These are phyloP conservation scores for Linyphia triangularis DNA, from an alignment of 2,888 invertebrate species.

Conservation along the genomic window DNA sequence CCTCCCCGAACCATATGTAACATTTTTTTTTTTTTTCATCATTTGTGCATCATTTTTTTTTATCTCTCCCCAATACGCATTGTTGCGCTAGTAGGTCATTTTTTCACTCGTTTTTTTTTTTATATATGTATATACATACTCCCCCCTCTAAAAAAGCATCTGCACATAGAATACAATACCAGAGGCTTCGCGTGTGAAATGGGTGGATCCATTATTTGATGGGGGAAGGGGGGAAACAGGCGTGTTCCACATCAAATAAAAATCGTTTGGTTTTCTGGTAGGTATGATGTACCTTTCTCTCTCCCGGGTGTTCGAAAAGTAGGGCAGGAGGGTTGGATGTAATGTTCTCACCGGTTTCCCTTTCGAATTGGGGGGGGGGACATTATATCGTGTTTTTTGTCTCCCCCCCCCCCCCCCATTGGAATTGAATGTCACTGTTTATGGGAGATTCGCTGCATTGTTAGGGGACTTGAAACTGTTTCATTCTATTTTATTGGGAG, in stretches of 20 bases:
- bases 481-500: too few species aligned
- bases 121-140: background rate
- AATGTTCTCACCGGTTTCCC: slow-evolving; percentile 57
- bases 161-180: slow-evolving; percentile 15
- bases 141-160: slow-evolving; percentile 11
- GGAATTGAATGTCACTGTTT: slow-evolving; percentile 21
- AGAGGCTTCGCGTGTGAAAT: slow-evolving; percentile 45
- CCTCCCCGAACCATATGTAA: background rate
- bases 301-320: slow-evolving; percentile 13
- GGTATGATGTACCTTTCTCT: background rate
- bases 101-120: background rate
- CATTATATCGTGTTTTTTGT: background rate
- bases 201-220: slow-evolving; percentile 26
- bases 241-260: background rate
- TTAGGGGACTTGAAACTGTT: too few species aligned
- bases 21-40: background rate
- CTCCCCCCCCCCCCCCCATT: background rate
- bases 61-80: background rate
- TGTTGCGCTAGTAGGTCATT: slow-evolving; percentile 52
- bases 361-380: too few species aligned
- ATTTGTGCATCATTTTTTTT: background rate
- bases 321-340: slow-evolving; percentile 35
- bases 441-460: background rate
- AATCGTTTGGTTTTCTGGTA: background rate
- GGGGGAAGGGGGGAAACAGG: background rate